These are phyloP conservation scores for Sebastes alutus DNA, from an alignment of 2,797 vertebrate species.

Conservation along the genomic window DNA sequence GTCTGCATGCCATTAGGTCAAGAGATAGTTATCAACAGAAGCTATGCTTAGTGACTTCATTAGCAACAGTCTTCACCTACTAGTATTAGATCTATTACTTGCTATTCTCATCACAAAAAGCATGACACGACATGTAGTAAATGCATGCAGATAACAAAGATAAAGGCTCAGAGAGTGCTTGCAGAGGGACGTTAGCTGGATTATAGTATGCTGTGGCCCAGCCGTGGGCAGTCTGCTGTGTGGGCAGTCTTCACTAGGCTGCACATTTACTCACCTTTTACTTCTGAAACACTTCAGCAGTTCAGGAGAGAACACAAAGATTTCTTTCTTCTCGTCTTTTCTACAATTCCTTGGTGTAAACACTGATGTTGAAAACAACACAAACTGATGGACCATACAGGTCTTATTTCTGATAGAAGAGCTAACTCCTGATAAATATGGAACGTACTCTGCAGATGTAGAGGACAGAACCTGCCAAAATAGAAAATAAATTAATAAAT, in stretches of 20 bases:
- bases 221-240: constrained; percentile 43
- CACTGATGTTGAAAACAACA: neutral
- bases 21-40: neutral
- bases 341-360: neutral
- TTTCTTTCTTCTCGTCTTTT: neutral
- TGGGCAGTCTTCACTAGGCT: constrained; percentile 35
- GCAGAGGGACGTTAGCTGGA: neutral
- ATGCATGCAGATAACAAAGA: neutral
- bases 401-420: neutral
- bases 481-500: no score
- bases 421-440: neutral
- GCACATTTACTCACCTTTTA: constrained; percentile 16
- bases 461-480: no score
- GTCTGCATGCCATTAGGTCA: neutral
- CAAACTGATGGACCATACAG: neutral
- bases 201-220: constrained; percentile 29
- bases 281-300: neutral
- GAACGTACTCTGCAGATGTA: neutral
- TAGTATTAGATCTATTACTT: neutral
- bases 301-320: neutral
- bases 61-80: constrained; percentile 3
- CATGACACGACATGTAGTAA: neutral
- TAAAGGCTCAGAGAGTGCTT: neutral
- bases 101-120: neutral
- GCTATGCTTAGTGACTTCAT: neutral